phyloP scores from a whole-genome alignment of 92 coral and sea anemone genomes.

The Diadumene lineata region DNA sequence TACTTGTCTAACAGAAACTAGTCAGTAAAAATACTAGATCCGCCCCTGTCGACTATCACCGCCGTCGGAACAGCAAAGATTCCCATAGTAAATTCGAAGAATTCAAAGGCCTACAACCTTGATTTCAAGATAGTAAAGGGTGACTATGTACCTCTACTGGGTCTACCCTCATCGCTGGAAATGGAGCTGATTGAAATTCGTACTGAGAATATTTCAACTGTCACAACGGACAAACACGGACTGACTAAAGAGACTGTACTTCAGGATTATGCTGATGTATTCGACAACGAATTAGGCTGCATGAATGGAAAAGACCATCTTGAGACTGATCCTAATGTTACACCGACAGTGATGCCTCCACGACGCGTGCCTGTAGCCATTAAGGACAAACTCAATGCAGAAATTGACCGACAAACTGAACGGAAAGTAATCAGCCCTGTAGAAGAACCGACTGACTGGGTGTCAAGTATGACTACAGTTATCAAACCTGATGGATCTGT shows the following conservation, averaged over 20 bases:
- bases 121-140: conserved; percentile 28
- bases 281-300: conserved; percentile 32
- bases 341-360: conserved; percentile 48
- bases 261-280: conserved; percentile 31
- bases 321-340: conserved; percentile 39
- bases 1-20: too few species aligned
- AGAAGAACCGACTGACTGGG: conserved; percentile 26
- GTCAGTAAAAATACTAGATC: too few species aligned
- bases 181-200: conserved; percentile 40
- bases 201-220: conserved; percentile 25
- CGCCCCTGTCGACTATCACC: too few species aligned
- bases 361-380: conserved; percentile 17
- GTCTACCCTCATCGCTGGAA: conserved; percentile 27
- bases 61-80: conserved; percentile 26
- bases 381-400: background rate
- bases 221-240: background rate
- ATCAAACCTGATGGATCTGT: conserved; percentile 37
- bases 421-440: background rate
- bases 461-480: conserved; percentile 41
- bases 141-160: conserved; percentile 26
- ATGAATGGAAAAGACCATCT: conserved; percentile 41
- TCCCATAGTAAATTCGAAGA: conserved; percentile 12
- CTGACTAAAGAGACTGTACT: conserved; percentile 25
- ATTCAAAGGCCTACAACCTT: conserved; percentile 5
- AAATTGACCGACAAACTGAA: background rate